Evolutionary conservation across 2,888 invertebrate species (phyloP).

Genomic region (Philonicus albiceps): DNA sequence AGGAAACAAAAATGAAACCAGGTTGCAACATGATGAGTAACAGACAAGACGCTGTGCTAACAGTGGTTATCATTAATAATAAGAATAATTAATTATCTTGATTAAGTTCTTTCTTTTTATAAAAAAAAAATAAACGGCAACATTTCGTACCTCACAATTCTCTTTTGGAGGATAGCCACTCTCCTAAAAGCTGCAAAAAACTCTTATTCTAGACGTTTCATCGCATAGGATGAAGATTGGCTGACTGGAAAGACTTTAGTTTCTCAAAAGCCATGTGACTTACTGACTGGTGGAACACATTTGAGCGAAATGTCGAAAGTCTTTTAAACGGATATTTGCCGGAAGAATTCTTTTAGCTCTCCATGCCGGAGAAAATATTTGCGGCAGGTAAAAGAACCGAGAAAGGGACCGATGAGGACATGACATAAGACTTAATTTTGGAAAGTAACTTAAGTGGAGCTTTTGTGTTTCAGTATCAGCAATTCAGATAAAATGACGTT

Average conservation of each 20-base stretch:
- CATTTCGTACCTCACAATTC: background rate
- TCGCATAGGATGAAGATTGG: background rate
- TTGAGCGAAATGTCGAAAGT: background rate
- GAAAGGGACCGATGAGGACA: background rate
- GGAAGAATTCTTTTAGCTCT: background rate
- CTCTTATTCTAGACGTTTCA: background rate
- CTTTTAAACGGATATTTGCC: background rate
- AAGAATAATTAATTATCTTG: background rate
- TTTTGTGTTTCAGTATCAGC: background rate
- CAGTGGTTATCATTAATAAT: background rate
- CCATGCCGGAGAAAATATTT: background rate
- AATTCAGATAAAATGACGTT: background rate
- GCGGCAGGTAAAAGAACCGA: background rate
- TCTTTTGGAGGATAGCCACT: background rate
- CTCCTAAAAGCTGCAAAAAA: background rate
- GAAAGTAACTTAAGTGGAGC: background rate
- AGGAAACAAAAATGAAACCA: background rate
- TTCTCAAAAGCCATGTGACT: constrained; percentile 3
- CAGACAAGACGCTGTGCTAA: background rate
- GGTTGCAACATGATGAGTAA: background rate
- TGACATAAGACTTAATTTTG: background rate
- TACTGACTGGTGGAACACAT: background rate
- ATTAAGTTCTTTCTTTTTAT: background rate
- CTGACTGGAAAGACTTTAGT: background rate
- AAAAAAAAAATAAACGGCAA: background rate